Evolutionary conservation across 1,140 invertebrate genomes (phyloP).

Genomic region (Druon quercuslanigerum): DNA sequence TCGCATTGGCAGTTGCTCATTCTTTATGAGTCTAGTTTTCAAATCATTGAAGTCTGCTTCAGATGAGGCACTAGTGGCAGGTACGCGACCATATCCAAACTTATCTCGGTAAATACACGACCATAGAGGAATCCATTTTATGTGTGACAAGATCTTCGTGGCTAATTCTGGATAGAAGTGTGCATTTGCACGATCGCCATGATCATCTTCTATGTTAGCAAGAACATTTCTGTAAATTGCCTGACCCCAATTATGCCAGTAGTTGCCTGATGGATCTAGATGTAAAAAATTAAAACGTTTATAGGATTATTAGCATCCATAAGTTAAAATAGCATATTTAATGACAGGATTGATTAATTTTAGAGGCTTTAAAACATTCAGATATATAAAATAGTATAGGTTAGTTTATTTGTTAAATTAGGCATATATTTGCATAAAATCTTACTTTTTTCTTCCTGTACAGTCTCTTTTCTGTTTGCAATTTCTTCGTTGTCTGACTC

Average conservation of each 20-base stretch:
- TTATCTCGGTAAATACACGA: not conserved
- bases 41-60: constrained; percentile 33
- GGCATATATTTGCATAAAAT: no score
- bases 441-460: no score
- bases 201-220: not conserved
- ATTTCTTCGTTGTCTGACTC: no score
- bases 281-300: not conserved
- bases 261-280: not conserved
- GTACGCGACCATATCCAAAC: not conserved
- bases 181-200: not conserved
- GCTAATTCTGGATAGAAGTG: not conserved
- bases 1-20: not conserved
- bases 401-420: no score
- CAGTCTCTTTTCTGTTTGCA: no score
- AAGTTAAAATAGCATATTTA: no score
- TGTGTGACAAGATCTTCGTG: not conserved
- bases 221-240: not conserved
- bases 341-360: no score
- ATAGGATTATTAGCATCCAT: no score
- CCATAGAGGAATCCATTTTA: not conserved
- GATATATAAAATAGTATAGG: no score
- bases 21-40: constrained; percentile 13
- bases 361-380: no score
- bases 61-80: constrained; percentile 16
- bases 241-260: not conserved